These are phyloP conservation scores for Garrulus glandarius DNA, from an alignment of 2,797 vertebrate genomes.

Conservation along the genomic window DNA sequence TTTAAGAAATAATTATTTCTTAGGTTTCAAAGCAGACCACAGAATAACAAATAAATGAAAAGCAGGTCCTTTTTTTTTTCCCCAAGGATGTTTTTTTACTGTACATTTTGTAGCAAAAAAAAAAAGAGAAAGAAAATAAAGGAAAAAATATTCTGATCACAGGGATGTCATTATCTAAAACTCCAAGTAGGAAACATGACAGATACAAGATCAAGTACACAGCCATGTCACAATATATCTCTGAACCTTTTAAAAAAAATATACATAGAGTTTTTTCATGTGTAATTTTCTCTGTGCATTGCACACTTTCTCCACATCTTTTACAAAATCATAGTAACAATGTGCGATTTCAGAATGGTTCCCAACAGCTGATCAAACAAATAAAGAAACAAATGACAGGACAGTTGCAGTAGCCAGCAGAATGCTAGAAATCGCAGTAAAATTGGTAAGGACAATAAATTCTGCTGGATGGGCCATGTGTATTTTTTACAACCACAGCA, in stretches of 20 bases:
- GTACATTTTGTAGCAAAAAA: slow-evolving; percentile 76
- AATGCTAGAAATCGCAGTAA: background rate
- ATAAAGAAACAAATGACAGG: background rate
- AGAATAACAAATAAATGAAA: slow-evolving; percentile 52
- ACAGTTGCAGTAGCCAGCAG: slow-evolving; percentile 5
- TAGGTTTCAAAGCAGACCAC: slow-evolving; percentile 43
- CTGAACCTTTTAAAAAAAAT: slow-evolving; percentile 35
- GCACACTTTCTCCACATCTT: background rate
- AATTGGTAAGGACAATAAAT: background rate
- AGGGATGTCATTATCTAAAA: slow-evolving; percentile 81
- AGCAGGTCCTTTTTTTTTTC: background rate
- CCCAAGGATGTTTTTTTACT: slow-evolving; percentile 72
- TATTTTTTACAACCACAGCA: background rate
- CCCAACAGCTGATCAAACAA: background rate
- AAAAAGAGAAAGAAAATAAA: background rate
- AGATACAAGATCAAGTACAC: slow-evolving; percentile 77
- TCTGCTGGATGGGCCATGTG: background rate
- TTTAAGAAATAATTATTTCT: background rate
- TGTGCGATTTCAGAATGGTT: slow-evolving; percentile 22
- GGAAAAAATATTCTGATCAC: slow-evolving; percentile 83
- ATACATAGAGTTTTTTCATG: slow-evolving; percentile 24
- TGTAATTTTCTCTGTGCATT: slow-evolving; percentile 36
- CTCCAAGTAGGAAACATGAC: slow-evolving; percentile 83
- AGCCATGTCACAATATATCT: slow-evolving; percentile 81
- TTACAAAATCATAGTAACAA: slow-evolving; percentile 41